These are phyloP conservation scores for Anguilla pacifica DNA, from an alignment of 2,797 vertebrate species.

Conservation along the genomic window DNA sequence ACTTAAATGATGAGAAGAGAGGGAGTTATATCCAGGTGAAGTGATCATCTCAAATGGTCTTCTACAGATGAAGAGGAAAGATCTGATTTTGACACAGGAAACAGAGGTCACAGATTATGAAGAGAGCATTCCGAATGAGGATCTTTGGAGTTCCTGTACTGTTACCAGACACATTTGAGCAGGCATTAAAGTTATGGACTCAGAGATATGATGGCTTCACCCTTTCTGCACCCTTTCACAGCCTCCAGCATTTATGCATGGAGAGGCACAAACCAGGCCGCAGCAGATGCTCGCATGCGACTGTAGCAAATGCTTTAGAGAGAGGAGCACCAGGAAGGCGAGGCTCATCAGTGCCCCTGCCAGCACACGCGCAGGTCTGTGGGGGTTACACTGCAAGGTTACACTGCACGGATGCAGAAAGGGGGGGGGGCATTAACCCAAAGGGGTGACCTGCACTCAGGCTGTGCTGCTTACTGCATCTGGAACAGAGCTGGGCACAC, in stretches of 20 bases:
- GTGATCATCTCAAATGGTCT: background rate
- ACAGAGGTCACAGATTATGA: background rate
- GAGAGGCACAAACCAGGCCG: conserved; percentile 8
- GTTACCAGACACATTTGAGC: background rate
- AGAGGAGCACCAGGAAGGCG: conserved; percentile 1
- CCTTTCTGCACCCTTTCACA: background rate
- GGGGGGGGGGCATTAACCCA: background rate
- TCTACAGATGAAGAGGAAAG: background rate
- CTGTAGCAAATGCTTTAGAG: background rate
- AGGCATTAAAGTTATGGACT: background rate
- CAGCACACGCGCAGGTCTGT: background rate
- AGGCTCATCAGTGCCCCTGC: background rate
- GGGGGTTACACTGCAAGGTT: background rate
- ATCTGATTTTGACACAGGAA: background rate
- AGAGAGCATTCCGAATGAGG: background rate
- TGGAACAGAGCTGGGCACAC: background rate
- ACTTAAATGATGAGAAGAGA: background rate
- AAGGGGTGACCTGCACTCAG: background rate
- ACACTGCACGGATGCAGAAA: background rate
- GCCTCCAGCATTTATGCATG: background rate
- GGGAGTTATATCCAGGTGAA: background rate
- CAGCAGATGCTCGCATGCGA: background rate
- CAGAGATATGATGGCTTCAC: background rate
- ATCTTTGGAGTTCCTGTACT: background rate
- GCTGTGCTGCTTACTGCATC: background rate